Evolutionary conservation across 2,888 invertebrate genomes (phyloP), one percentile per base, ranked within the genome.

Genomic region (Xiphydria camelus): DNA sequence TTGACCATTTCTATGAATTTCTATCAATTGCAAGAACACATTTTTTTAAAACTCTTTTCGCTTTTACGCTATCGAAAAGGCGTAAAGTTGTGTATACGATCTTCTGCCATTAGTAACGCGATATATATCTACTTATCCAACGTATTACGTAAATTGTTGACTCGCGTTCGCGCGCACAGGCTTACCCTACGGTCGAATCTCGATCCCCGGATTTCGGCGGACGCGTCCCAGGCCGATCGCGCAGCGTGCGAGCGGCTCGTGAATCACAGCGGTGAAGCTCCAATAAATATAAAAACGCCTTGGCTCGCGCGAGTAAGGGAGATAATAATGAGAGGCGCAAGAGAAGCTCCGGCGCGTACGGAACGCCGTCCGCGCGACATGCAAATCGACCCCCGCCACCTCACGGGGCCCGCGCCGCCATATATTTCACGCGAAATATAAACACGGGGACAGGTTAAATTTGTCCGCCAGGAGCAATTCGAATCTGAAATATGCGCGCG

Each of bases 321-420:
- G 64, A 57, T 62, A 62, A 65, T 65, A 67, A 67, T 57, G 53
- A 57, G 62, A 47, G 52, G 45, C 14, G 19, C n/a, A n/a, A n/a
- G n/a, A n/a, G n/a, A n/a, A n/a, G n/a, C n/a, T n/a, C n/a, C n/a
- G n/a, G n/a, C n/a, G n/a, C n/a, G n/a, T n/a, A n/a, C n/a, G n/a
- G n/a, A n/a, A n/a, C n/a, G 38, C 32, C 26, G 26, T 38, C 35
- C 18, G 42, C 26, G 20, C 14, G 17, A 19, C 36, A 26, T 18
- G 25, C 36, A 5, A 36, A 42, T 36, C 12, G 36, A 41, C 42
- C 39, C 33, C 39, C 29, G 26, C 2, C 35, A 34, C 29, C 35
- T 29, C 53, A 46, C 47, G 47, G 49, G 40, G 45, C 29, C 31
- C 45, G 14, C 26, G 50, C 51, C 54, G 62, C 26, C 26, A 6